Percentiles rank a stretch among this genome's conserved stretches.
These are phyloP conservation scores for Leptoteleia sp. DNA, from an alignment of 1,140 invertebrate species.

Conservation along the genomic window DNA sequence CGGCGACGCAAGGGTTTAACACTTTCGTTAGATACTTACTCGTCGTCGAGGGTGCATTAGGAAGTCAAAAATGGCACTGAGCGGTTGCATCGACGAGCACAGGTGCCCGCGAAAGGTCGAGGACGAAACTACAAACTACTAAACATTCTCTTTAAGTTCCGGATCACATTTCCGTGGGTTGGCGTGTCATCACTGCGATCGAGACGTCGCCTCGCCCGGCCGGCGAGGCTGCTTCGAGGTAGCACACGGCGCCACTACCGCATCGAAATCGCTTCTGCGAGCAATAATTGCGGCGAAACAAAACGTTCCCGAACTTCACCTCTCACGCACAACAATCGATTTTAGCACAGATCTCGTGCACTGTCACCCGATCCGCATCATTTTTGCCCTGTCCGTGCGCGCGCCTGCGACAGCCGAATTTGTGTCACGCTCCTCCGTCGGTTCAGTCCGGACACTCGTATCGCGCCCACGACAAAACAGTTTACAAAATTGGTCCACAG, in stretches of 20 bases:
- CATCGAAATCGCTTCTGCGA: slow-evolving; percentile 31
- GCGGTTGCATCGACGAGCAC: slow-evolving; percentile 22
- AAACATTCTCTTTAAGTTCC: slow-evolving; percentile 70
- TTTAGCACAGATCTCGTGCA: slow-evolving; percentile 31
- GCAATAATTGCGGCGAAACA: slow-evolving; percentile 2
- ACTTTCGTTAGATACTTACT: slow-evolving; percentile 69
- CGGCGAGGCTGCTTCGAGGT: slow-evolving; percentile 53
- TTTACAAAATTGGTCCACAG: slow-evolving; percentile 39
- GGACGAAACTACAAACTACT: slow-evolving; percentile 80
- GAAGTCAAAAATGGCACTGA: slow-evolving; percentile 49
- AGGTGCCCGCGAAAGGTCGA: slow-evolving; percentile 53
- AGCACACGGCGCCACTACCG: slow-evolving; percentile 51
- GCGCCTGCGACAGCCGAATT: not conserved
- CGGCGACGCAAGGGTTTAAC: slow-evolving; percentile 1
- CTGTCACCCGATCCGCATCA: slow-evolving; percentile 62
- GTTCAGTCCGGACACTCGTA: not conserved
- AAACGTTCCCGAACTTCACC: slow-evolving; percentile 45
- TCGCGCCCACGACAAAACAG: slow-evolving; percentile 13
- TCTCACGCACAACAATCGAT: slow-evolving; percentile 47
- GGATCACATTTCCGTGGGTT: slow-evolving; percentile 79
- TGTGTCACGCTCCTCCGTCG: not conserved
- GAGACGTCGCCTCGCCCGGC: slow-evolving; percentile 68
- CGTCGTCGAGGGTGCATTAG: slow-evolving; percentile 67
- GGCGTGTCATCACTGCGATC: slow-evolving; percentile 67
- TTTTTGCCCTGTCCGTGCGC: slow-evolving; percentile 24